Conservation (phyloP, 2,888 invertebrate species). For the Actias luna region DNA sequence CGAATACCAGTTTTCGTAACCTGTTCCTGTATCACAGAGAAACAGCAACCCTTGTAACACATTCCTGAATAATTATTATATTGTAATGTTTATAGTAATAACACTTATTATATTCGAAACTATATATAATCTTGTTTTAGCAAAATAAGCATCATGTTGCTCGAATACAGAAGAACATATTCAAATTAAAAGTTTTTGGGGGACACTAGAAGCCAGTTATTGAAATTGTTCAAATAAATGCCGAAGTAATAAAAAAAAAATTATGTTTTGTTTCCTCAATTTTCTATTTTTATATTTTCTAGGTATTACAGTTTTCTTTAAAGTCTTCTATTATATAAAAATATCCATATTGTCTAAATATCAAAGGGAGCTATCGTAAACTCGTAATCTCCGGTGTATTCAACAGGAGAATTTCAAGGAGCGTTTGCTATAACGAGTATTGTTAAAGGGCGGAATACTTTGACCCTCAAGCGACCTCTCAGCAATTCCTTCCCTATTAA, state of each 20-base stretch:
- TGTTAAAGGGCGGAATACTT: conserved; percentile 61
- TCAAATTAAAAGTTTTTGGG: no score
- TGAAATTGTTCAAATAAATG: no score
- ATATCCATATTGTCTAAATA: conserved; percentile 51
- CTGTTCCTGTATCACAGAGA: no score
- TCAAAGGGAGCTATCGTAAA: conserved; percentile 47
- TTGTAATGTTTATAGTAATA: no score
- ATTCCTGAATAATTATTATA: no score
- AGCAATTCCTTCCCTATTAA: conserved; percentile 69
- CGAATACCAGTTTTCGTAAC: no score
- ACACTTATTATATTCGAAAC: no score
- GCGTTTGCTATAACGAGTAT: conserved; percentile 53
- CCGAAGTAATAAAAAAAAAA: not conserved
- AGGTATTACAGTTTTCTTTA: conserved; percentile 6
- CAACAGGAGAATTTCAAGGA: conserved; percentile 46
- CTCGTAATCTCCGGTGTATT: conserved; percentile 42
- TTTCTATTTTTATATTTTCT: conserved; percentile 4
- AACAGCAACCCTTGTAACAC: no score
- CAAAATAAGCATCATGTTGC: no score
- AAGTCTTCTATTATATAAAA: conserved; percentile 30
- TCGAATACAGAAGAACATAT: no score
- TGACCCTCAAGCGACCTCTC: conserved; percentile 54
- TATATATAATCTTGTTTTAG: no score
- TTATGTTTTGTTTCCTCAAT: not conserved
- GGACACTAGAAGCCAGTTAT: no score